phyloP scores from a whole-genome alignment of 2,113 vertebrate genomes.

The Heptranchias perlo region DNA sequence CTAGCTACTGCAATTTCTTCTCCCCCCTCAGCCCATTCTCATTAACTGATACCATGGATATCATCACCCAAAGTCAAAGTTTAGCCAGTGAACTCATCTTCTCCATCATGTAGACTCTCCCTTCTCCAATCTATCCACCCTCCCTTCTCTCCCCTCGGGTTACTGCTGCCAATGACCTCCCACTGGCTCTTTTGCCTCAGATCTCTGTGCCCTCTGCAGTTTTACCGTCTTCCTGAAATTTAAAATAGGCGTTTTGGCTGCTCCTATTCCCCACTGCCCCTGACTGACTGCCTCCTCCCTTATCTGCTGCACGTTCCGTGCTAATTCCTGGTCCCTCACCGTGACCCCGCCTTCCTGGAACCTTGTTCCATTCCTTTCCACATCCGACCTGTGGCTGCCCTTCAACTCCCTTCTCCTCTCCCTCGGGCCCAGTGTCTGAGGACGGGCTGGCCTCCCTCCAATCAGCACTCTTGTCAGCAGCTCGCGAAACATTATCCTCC shows the following conservation, averaged over 20 bases:
- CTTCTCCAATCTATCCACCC: not conserved
- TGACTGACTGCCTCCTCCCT: not conserved
- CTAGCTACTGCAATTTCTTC: not conserved
- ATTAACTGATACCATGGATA: not conserved
- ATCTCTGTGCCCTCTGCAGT: not conserved
- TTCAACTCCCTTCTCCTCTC: too few relatives aligned
- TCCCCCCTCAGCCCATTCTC: too few relatives aligned
- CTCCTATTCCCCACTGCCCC: not conserved
- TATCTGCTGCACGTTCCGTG: not conserved
- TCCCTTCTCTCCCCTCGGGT: not conserved
- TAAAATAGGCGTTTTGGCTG: not conserved
- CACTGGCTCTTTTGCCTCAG: not conserved
- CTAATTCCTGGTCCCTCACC: not conserved
- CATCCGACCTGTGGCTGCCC: not conserved
- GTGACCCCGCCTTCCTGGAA: not conserved
- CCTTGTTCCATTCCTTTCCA: not conserved
- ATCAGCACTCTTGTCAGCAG: not conserved
- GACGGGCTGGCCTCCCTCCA: not conserved
- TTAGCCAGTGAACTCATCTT: not conserved
- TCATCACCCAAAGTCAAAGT: not conserved
- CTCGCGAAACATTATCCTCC: not conserved
- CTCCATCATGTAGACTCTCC: not conserved
- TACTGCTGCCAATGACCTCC: not conserved
- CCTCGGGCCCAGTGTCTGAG: not conserved
- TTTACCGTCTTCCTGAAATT: too few relatives aligned